These are phyloP conservation scores for Chelon auratus DNA, from an alignment of 2,797 vertebrate species.

Conservation along the genomic window DNA sequence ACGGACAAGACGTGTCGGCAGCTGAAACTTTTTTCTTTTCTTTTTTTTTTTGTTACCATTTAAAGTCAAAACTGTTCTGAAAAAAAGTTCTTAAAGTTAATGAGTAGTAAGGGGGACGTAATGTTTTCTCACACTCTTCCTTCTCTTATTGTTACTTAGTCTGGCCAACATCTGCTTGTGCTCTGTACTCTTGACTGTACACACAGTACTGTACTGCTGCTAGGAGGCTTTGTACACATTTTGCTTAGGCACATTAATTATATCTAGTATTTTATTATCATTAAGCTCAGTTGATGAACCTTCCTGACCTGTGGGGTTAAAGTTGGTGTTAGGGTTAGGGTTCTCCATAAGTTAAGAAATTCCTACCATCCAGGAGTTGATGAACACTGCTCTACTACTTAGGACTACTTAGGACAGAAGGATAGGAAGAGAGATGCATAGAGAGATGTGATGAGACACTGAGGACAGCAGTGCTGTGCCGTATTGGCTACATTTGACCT, in stretches of 20 bases:
- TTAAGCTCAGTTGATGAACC: no score
- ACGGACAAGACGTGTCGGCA: no score
- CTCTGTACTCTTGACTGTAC: background rate
- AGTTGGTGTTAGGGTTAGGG: background rate
- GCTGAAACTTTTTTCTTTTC: no score
- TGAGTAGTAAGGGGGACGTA: no score
- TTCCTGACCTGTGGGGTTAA: no score
- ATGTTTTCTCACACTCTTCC: no score
- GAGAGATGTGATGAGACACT: slow-evolving; percentile 30
- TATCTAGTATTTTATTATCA: background rate
- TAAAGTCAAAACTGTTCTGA: no score
- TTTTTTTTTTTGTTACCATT: no score
- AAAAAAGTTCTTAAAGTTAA: no score
- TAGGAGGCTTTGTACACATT: background rate
- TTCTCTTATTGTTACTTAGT: background rate
- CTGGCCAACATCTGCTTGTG: slow-evolving; percentile 12
- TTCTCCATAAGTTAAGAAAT: background rate
- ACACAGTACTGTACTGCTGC: background rate
- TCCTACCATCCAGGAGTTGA: background rate
- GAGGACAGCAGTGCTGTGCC: slow-evolving; percentile 45
- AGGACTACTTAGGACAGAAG: slow-evolving; percentile 20
- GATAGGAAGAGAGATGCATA: slow-evolving; percentile 13
- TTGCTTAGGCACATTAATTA: background rate
- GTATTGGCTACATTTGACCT: slow-evolving; percentile 67
- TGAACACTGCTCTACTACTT: background rate